Conservation (phyloP, 1,140 invertebrate species). For the Drosophila mojavensis region DNA sequence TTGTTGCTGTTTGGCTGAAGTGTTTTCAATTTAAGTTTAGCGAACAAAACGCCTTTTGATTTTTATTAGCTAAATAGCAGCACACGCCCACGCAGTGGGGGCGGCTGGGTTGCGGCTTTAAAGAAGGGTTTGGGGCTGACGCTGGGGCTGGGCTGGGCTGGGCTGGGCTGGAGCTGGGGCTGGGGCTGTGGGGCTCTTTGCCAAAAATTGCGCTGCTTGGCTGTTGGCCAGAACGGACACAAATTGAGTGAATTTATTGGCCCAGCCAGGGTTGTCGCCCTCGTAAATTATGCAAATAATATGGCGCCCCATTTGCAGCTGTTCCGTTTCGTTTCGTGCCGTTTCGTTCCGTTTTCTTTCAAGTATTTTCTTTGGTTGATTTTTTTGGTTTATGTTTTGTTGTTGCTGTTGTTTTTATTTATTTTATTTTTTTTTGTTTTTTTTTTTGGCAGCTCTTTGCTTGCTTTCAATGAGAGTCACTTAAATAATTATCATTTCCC, state of each 20-base stretch:
- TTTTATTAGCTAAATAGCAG: slow-evolving; percentile 69
- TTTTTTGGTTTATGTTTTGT: neutral
- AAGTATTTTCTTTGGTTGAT: neutral
- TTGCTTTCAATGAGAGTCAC: slow-evolving; percentile 64
- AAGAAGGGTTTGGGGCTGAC: neutral
- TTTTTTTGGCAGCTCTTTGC: slow-evolving; percentile 50
- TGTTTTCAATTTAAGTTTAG: slow-evolving; percentile 82
- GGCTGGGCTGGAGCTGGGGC: too few relatives aligned
- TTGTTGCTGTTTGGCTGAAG: slow-evolving; percentile 54
- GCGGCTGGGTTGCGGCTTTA: neutral
- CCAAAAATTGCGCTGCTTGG: slow-evolving; percentile 50
- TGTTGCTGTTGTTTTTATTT: neutral
- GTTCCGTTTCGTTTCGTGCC: neutral
- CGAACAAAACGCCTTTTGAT: slow-evolving; percentile 82
- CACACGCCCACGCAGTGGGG: slow-evolving; percentile 27
- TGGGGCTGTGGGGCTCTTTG: slow-evolving; percentile 15
- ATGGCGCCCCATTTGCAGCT: slow-evolving; percentile 34
- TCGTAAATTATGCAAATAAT: slow-evolving; percentile 77
- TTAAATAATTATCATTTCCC: slow-evolving; percentile 82
- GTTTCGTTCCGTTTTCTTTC: neutral
- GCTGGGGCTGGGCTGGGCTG: neutral
- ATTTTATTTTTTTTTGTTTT: neutral
- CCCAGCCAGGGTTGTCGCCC: slow-evolving; percentile 69
- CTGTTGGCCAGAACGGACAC: slow-evolving; percentile 37
- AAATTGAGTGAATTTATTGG: slow-evolving; percentile 57